Percentiles rank a stretch among this genome's conserved stretches.
These are phyloP conservation scores for Myotis planiceps DNA, from an alignment of 2,797 vertebrate species.

Conservation along the genomic window DNA sequence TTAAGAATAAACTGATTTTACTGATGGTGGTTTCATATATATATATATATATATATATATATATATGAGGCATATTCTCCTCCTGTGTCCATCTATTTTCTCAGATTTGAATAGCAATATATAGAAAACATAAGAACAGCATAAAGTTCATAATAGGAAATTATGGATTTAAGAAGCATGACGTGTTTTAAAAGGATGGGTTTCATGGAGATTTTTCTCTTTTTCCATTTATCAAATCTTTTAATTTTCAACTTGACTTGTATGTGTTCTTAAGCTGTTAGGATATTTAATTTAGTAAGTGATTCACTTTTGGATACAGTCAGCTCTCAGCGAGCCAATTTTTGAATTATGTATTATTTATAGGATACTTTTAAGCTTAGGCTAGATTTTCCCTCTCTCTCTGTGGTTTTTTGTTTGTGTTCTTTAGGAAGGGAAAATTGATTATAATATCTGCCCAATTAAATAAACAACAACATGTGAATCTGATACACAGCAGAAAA, in stretches of 20 bases:
- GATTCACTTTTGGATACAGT: slow-evolving; percentile 60
- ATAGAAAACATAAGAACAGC: slow-evolving; percentile 13
- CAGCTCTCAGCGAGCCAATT: slow-evolving; percentile 59
- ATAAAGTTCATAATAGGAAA: slow-evolving; percentile 1
- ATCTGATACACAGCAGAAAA: background rate
- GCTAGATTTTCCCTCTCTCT: background rate
- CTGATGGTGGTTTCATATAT: background rate
- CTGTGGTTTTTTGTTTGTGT: background rate
- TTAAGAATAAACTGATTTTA: background rate
- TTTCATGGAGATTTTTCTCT: slow-evolving; percentile 18
- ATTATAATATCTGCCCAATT: background rate
- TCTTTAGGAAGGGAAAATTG: background rate
- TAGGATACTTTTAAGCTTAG: slow-evolving; percentile 8
- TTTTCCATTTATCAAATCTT: background rate
- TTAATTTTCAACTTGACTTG: slow-evolving; percentile 19
- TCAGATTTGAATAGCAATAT: slow-evolving; percentile 6
- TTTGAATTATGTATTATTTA: slow-evolving; percentile 56
- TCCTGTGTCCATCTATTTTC: background rate
- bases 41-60: background rate
- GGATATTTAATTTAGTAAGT: slow-evolving; percentile 37
- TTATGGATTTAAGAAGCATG: background rate
- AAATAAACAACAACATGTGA: background rate
- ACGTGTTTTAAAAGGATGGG: background rate
- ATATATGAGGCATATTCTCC: background rate
- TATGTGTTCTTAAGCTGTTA: slow-evolving; percentile 36